A percentile compares a stretch with the other conserved stretches of the same genome.
Evolutionary conservation across 2,797 vertebrate genomes (phyloP).

Genomic region (Premnoplex brunnescens): DNA sequence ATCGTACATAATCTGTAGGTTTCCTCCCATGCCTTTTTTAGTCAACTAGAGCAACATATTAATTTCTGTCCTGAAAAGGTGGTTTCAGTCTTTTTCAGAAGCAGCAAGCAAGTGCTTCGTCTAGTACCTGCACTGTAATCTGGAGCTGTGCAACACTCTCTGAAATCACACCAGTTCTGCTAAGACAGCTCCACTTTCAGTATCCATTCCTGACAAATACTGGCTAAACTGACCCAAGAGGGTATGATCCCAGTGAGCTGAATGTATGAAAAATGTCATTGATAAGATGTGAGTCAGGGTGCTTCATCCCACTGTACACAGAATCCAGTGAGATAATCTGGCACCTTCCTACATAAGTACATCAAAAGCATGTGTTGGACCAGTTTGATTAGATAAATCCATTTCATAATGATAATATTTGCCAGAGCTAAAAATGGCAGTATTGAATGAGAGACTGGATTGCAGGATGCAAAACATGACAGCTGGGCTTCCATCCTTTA

Average conservation of each 20-base stretch:
- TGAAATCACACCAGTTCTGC: background rate
- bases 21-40: background rate
- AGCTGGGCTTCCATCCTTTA: background rate
- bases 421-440: background rate
- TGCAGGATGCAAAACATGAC: background rate
- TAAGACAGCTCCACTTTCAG: background rate
- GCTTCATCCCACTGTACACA: background rate
- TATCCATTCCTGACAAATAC: background rate
- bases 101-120: background rate
- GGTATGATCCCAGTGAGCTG: background rate
- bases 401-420: background rate
- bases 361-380: background rate
- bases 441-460: background rate
- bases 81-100: background rate
- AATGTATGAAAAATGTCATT: background rate
- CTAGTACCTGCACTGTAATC: background rate
- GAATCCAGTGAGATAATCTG: background rate
- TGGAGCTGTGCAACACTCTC: background rate
- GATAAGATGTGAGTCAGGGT: background rate
- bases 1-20: background rate
- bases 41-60: background rate
- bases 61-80: background rate
- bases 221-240: background rate
- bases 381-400: background rate
- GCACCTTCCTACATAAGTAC: background rate